Percentiles rank a stretch among this genome's conserved stretches.
Evolutionary conservation across 1,140 invertebrate species (phyloP).

Genomic region (Euura lappo): DNA sequence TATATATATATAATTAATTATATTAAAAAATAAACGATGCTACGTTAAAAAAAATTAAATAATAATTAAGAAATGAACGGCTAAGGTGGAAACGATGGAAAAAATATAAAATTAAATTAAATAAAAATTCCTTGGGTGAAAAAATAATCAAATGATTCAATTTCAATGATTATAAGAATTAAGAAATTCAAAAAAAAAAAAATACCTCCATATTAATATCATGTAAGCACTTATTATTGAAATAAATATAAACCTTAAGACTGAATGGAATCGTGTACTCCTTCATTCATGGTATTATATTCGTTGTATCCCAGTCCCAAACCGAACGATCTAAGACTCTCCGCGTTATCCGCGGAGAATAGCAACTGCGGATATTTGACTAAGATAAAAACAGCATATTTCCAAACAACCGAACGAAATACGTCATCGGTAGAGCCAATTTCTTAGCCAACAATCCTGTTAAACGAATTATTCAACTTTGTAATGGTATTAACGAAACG

Average conservation of each 20-base stretch:
- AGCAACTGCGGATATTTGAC: no score
- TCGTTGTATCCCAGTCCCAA: no score
- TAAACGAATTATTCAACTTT: slow-evolving; percentile 47
- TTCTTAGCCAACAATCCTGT: slow-evolving; percentile 38
- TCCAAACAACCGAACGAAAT: background rate
- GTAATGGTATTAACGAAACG: slow-evolving; percentile 48
- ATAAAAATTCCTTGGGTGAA: slow-evolving; percentile 32
- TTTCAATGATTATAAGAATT: slow-evolving; percentile 43
- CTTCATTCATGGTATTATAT: background rate
- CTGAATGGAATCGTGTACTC: slow-evolving; percentile 32
- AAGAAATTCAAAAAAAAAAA: slow-evolving; percentile 4
- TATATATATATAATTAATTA: slow-evolving; percentile 16
- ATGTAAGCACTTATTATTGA: slow-evolving; percentile 57
- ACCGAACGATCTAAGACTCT: no score
- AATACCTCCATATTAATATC: slow-evolving; percentile 54
- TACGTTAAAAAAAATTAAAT: background rate
- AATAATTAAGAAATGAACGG: background rate
- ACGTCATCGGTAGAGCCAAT: background rate
- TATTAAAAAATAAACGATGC: slow-evolving; percentile 24
- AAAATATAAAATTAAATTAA: no score
- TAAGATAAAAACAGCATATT: background rate
- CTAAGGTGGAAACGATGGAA: background rate
- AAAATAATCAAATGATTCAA: slow-evolving; percentile 42
- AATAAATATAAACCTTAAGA: slow-evolving; percentile 58
- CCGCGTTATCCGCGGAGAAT: no score